Evolutionary conservation across 2,888 invertebrate species (phyloP), one percentile per base, ranked within the genome.

Genomic region (Margaritifera margaritifera): DNA sequence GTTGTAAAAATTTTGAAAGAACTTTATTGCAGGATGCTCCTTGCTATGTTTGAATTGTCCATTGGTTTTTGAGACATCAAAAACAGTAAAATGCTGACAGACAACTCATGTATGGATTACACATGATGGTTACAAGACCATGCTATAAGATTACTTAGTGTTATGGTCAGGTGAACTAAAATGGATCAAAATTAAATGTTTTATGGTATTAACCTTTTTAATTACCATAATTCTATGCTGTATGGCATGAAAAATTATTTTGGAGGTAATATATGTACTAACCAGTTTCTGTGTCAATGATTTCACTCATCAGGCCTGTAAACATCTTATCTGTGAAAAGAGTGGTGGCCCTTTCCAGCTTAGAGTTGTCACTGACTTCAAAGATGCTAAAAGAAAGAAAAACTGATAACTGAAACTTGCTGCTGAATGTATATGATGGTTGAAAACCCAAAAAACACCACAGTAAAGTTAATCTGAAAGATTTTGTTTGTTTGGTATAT

Each of bases 291-390:
- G 84, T 76, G 24, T 83, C 76, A 52, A 87, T 73, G 24, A 86
- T 76, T 60, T 78, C 80, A 64, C 80, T 79, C 24, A 84, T 80
- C 42, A 82, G 51, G 15, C 83, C 65, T 11, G 77, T 72, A 54
- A 81, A 83, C 56, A 84, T 69, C 64, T 86, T 84, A 55, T 86
- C 85, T 53, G 74, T 74, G 71, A 82, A 87, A 54, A 84, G 80
- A 58, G 81, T 75, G 6, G 84, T 81, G 4, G 83, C 79, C n/a
- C 78, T 81, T 50, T 86, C 82, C 15, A 83, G 71, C 24, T 84
- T 56, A 31, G 78, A 75, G 8, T 71, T 72, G 19, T 77, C 66
- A 3, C 65, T 62, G 11, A 68, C 42, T 22, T 80, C 82, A 80
- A 80, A 82, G 57, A 82, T 75, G 53, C 82, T 82, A 68, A 31